Percentiles rank a stretch among this genome's conserved stretches.
These are phyloP conservation scores for Cataglyphis hispanica DNA, from an alignment of 1,140 invertebrate genomes.

Conservation along the genomic window DNA sequence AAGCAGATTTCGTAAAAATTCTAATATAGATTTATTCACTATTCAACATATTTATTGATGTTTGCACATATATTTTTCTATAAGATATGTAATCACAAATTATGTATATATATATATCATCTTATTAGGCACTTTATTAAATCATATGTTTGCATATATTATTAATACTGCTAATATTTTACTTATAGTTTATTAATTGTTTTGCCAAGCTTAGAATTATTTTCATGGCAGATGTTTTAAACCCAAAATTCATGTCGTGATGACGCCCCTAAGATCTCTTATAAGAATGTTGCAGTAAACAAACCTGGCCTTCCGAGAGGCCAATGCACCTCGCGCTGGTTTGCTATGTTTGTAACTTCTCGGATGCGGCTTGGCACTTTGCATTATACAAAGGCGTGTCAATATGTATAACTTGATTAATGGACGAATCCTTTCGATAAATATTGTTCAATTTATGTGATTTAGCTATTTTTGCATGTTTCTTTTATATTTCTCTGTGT, in stretches of 20 bases:
- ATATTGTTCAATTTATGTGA: not conserved
- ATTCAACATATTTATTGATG: not conserved
- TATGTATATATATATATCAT: not conserved
- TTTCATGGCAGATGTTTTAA: not conserved
- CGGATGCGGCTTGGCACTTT: conserved; percentile 22
- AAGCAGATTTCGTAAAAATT: conserved; percentile 41
- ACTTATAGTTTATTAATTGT: not conserved
- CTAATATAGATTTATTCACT: too few species aligned
- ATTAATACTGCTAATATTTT: not conserved
- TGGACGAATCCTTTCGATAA: not conserved
- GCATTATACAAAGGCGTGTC: conserved; percentile 13
- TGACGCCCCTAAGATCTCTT: conserved; percentile 27
- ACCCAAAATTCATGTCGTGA: not conserved
- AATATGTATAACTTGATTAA: conserved; percentile 21
- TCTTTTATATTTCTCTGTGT: not conserved
- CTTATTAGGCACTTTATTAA: not conserved
- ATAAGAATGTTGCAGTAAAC: conserved; percentile 60
- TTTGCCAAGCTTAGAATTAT: not conserved
- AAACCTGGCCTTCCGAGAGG: conserved; percentile 68
- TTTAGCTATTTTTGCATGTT: not conserved
- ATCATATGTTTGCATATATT: not conserved
- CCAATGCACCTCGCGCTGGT: conserved; percentile 48
- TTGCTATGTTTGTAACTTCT: conserved; percentile 62
- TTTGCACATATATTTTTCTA: not conserved
- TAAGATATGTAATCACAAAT: not conserved